These are phyloP conservation scores for Brachionichthys hirsutus DNA, from an alignment of 2,113 vertebrate species.

Conservation along the genomic window DNA sequence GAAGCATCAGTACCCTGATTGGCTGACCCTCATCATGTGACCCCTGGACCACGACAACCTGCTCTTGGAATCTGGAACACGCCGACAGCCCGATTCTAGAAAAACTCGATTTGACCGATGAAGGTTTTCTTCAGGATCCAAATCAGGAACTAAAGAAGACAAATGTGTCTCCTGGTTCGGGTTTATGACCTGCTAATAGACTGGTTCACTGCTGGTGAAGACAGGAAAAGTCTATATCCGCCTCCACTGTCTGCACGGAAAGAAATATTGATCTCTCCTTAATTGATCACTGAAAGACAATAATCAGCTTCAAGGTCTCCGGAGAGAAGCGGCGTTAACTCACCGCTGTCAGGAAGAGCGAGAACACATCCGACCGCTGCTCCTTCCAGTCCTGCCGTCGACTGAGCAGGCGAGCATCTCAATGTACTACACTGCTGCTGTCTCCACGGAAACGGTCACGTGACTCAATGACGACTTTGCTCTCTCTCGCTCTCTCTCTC, in stretches of 20 bases:
- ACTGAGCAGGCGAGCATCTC: slow-evolving; percentile 76
- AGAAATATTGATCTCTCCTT: too few species aligned
- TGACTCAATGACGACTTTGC: slow-evolving; percentile 69
- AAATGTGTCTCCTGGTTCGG: too few species aligned
- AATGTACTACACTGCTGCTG: slow-evolving; percentile 74
- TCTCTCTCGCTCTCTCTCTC: slow-evolving; percentile 32
- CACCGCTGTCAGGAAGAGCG: slow-evolving; percentile 59
- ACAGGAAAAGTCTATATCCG: not conserved
- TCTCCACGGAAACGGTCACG: slow-evolving; percentile 86
- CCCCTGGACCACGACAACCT: too few species aligned
- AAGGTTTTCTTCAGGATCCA: too few species aligned
- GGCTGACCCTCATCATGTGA: too few species aligned
- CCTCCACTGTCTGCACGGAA: not conserved
- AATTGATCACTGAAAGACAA: too few species aligned
- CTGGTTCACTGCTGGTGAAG: not conserved
- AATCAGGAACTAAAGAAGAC: too few species aligned
- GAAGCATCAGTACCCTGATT: too few species aligned
- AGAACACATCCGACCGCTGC: slow-evolving; percentile 67
- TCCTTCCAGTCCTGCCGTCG: slow-evolving; percentile 68
- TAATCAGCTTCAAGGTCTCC: not conserved
- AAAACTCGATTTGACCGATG: too few species aligned
- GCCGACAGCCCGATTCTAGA: too few species aligned
- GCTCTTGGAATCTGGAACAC: too few species aligned
- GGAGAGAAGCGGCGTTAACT: slow-evolving; percentile 36
- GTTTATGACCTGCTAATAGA: too few species aligned